Evolutionary conservation across 2,113 vertebrate species (phyloP).

Genomic region (Spheniscus mendiculus): DNA sequence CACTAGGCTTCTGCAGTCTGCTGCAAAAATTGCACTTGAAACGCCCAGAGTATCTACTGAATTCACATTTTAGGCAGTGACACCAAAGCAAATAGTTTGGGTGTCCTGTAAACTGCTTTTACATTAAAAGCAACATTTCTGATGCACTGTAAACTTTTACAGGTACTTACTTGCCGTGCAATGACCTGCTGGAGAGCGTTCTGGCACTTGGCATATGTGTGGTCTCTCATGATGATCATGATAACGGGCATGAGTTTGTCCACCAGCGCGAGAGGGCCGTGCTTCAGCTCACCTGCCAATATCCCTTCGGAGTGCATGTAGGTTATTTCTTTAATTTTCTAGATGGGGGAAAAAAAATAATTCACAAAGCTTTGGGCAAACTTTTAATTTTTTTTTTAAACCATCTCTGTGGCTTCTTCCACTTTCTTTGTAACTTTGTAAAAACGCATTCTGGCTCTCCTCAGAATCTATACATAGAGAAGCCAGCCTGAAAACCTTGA

Average conservation of each 20-base stretch:
- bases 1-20: not conserved
- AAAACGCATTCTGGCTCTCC: not conserved
- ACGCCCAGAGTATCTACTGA: not conserved
- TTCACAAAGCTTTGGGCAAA: not conserved
- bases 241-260: slow-evolving; percentile 99
- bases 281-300: slow-evolving; percentile 95
- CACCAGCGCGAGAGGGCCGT: slow-evolving; percentile 91
- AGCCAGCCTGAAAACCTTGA: not conserved
- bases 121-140: fast-evolving
- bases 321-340: slow-evolving; percentile 99
- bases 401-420: not conserved
- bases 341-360: not conserved
- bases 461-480: fast-evolving
- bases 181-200: slow-evolving; percentile 96
- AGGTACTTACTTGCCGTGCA: slow-evolving; percentile 85
- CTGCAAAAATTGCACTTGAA: not conserved
- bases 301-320: slow-evolving; percentile 99
- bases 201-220: slow-evolving; percentile 95
- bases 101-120: not conserved
- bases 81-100: not conserved
- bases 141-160: fast-evolving
- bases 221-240: slow-evolving; percentile 99
- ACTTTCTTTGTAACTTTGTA: not conserved
- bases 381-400: not conserved
- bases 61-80: not conserved